Evolutionary conservation across 64 coral and sea anemone species (phyloP).

Genomic region (Pachyseris speciosa): DNA sequence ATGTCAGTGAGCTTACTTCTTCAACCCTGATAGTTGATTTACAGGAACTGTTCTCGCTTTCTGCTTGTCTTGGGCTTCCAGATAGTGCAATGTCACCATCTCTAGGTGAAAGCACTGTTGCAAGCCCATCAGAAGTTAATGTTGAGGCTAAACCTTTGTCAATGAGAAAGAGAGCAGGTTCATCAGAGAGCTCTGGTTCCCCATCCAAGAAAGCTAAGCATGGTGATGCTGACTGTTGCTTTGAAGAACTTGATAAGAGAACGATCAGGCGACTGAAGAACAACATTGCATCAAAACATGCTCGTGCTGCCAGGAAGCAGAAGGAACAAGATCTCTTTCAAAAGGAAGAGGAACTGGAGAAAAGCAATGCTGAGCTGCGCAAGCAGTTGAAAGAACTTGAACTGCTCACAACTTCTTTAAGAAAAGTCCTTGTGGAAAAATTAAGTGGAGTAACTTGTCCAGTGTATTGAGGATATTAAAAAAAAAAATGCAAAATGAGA

Average conservation of each 20-base stretch:
- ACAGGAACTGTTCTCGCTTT: neutral
- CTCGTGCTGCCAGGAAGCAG: constrained; percentile 76
- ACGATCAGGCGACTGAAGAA: constrained; percentile 88
- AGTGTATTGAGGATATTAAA: neutral
- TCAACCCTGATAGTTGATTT: neutral
- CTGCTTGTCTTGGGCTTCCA: neutral
- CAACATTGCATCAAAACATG: constrained; percentile 87
- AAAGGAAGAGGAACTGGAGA: constrained; percentile 67
- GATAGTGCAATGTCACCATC: neutral
- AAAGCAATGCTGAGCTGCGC: constrained; percentile 76
- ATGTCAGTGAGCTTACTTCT: neutral
- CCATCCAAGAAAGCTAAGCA: constrained; percentile 31
- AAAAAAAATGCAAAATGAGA: neutral
- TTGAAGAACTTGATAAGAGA: constrained; percentile 56
- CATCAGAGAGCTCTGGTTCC: neutral
- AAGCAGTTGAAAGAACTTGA: constrained; percentile 71
- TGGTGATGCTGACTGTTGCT: neutral
- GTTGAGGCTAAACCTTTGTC: neutral
- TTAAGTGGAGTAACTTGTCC: constrained; percentile 53
- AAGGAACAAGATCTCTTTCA: constrained; percentile 80
- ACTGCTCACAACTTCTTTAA: constrained; percentile 63
- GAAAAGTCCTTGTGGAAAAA: constrained; percentile 73
- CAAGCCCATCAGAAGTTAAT: neutral
- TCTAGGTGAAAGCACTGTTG: neutral
- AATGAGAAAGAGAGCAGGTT: constrained; percentile 9